Evolutionary conservation across 2,888 invertebrate species (phyloP).

Genomic region (Taenaris catops): DNA sequence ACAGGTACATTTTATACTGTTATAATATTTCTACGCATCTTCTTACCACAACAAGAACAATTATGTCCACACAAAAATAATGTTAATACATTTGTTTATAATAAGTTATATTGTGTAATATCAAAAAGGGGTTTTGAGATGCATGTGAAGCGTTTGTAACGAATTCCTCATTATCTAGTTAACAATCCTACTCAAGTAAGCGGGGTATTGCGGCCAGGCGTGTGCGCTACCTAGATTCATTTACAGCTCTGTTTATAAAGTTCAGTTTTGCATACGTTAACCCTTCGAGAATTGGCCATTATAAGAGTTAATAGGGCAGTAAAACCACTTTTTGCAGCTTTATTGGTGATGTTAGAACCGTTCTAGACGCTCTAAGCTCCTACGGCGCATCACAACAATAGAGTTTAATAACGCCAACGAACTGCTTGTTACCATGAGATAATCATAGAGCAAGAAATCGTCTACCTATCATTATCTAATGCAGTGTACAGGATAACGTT

Average conservation of each 20-base stretch:
- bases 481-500: slow-evolving; percentile 7
- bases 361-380: slow-evolving; percentile 46
- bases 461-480: slow-evolving; percentile 50
- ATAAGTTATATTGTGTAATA: too few species aligned
- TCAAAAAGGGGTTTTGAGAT: too few species aligned
- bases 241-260: slow-evolving; percentile 50
- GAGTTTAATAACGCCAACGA: too few species aligned
- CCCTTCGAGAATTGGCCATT: slow-evolving; percentile 24
- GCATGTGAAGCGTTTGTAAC: too few species aligned
- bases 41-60: too few species aligned
- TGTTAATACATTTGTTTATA: too few species aligned
- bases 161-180: too few species aligned
- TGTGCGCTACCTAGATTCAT: slow-evolving; percentile 53
- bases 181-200: slow-evolving; percentile 1
- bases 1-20: too few species aligned
- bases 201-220: slow-evolving; percentile 34
- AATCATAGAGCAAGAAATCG: slow-evolving; percentile 54
- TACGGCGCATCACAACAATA: slow-evolving; percentile 63
- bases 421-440: slow-evolving; percentile 35
- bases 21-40: too few species aligned
- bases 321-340: slow-evolving; percentile 57
- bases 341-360: slow-evolving; percentile 62
- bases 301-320: slow-evolving; percentile 41
- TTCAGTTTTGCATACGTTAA: slow-evolving; percentile 34
- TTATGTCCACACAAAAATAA: too few species aligned